These are phyloP conservation scores for Melanogrammus aeglefinus DNA, from an alignment of 2,797 vertebrate species.

Conservation along the genomic window DNA sequence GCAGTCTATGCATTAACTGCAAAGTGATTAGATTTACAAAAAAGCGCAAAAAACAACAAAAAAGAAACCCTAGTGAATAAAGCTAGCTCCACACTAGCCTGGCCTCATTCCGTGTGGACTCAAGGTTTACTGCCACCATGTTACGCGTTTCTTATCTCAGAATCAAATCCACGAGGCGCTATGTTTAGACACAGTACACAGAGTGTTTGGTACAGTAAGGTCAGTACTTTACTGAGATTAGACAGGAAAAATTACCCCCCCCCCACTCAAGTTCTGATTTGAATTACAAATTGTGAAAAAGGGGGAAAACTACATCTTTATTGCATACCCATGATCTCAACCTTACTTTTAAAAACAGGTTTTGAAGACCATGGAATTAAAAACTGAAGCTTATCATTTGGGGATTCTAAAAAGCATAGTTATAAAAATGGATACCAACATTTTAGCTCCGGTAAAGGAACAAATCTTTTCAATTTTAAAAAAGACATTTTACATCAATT, in stretches of 20 bases:
- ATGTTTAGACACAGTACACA: conserved; percentile 37
- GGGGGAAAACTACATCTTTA: conserved; percentile 44
- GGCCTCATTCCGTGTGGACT: conserved; percentile 30
- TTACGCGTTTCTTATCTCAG: conserved; percentile 36
- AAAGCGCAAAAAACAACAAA: conserved; percentile 67
- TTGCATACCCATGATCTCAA: conserved; percentile 55
- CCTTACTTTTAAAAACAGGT: conserved; percentile 54
- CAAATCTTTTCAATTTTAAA: conserved; percentile 69
- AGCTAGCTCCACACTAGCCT: conserved; percentile 55
- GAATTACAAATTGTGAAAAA: conserved; percentile 57
- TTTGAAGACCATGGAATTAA: conserved; percentile 57
- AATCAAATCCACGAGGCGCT: conserved; percentile 45
- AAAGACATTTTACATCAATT: conserved; percentile 63
- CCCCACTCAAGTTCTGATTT: conserved; percentile 38
- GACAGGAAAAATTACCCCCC: conserved; percentile 12
- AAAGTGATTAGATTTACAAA: conserved; percentile 68
- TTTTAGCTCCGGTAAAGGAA: conserved; percentile 71
- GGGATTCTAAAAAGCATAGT: conserved; percentile 67
- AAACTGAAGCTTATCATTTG: conserved; percentile 62
- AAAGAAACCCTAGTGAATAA: conserved; percentile 61
- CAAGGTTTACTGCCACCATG: conserved; percentile 39
- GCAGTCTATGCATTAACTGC: conserved; percentile 63
- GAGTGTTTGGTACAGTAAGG: conserved; percentile 52
- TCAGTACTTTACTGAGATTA: conserved; percentile 35
- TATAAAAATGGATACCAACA: conserved; percentile 78